These are phyloP conservation scores for Vanessa cardui DNA, from an alignment of 2,888 invertebrate genomes.

Conservation along the genomic window DNA sequence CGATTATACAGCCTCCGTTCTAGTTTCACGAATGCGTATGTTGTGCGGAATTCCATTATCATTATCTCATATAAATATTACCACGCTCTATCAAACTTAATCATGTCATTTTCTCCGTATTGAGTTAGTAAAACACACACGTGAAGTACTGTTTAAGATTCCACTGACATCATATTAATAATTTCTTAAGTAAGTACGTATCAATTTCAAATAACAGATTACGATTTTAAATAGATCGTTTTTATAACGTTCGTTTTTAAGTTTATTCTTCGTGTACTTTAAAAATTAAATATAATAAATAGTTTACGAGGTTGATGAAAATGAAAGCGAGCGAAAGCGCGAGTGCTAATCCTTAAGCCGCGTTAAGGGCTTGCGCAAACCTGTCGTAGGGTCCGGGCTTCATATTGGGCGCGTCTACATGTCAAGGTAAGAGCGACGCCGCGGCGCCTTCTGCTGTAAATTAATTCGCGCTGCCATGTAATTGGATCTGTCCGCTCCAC, in stretches of 20 bases:
- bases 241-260: neutral
- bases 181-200: neutral
- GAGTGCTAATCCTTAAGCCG: conserved; percentile 42
- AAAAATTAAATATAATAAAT: conserved; percentile 5
- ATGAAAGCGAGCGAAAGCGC: conserved; percentile 44
- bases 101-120: conserved; percentile 31
- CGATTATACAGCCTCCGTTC: conserved; percentile 65
- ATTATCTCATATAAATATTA: conserved; percentile 44
- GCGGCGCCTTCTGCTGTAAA: conserved; percentile 64
- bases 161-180: neutral
- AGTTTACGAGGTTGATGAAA: conserved; percentile 33
- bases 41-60: conserved; percentile 47
- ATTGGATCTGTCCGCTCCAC: conserved; percentile 65
- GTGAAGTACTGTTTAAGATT: conserved; percentile 16
- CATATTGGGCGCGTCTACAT: conserved; percentile 49
- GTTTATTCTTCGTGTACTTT: neutral
- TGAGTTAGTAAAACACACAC: conserved; percentile 19
- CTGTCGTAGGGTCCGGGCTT: conserved; percentile 54
- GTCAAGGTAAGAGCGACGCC: conserved; percentile 57
- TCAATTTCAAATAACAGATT: neutral
- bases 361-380: conserved; percentile 48
- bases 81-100: conserved; percentile 36
- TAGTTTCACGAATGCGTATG: conserved; percentile 53
- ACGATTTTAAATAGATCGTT: neutral
- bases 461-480: conserved; percentile 68